Conservation (phyloP, 2,113 vertebrate genomes). For the Eulacestoma nigropectus region DNA sequence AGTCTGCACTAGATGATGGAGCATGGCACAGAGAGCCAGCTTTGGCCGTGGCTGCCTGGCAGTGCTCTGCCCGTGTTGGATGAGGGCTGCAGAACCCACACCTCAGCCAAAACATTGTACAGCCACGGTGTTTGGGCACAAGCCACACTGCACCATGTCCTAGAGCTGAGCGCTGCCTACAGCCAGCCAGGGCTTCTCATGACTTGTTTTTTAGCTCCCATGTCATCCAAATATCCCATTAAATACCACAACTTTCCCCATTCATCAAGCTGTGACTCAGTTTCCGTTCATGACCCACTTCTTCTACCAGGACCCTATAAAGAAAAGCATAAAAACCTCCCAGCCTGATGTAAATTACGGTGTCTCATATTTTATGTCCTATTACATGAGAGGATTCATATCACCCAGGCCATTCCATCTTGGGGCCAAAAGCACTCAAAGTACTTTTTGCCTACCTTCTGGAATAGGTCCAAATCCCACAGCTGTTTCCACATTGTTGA, state of each 20-base stretch:
- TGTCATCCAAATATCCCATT: not conserved
- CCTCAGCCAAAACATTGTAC: not conserved
- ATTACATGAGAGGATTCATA: not conserved
- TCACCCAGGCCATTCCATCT: not conserved
- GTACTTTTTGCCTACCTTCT: not conserved
- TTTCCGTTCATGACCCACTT: not conserved
- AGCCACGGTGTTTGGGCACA: not conserved
- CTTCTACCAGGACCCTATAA: not conserved
- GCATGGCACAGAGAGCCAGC: not conserved
- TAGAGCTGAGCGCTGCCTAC: not conserved
- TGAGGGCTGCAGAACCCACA: not conserved
- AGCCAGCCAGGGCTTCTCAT: not conserved
- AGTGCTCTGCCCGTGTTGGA: not conserved
- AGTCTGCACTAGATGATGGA: not conserved
- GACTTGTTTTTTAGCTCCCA: fast-evolving
- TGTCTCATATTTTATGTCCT: not conserved
- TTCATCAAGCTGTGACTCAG: not conserved
- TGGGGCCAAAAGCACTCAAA: not conserved
- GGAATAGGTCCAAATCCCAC: not conserved
- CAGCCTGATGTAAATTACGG: not conserved
- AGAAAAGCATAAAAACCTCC: not conserved
- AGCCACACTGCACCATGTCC: not conserved
- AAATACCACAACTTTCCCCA: not conserved
- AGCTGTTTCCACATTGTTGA: not conserved
- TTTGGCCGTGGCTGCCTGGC: not conserved